These are phyloP conservation scores for Encarsia formosa DNA, from an alignment of 2,888 invertebrate genomes.

Conservation along the genomic window DNA sequence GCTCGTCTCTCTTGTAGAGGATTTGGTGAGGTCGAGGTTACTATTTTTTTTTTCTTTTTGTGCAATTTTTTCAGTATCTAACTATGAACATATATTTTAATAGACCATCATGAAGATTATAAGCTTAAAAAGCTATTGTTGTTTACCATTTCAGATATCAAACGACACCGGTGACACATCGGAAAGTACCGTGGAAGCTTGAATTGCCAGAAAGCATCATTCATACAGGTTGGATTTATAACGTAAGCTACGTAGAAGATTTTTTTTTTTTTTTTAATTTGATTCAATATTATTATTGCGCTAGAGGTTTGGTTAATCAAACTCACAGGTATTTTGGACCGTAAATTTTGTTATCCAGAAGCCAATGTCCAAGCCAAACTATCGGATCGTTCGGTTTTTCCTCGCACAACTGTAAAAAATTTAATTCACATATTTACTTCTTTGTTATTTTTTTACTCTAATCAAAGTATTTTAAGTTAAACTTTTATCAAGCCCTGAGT, in stretches of 20 bases:
- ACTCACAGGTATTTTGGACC: constrained; percentile 54
- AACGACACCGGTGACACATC: constrained; percentile 6
- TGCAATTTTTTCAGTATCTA: constrained; percentile 1
- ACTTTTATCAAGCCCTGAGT: constrained; percentile 54
- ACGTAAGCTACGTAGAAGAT: constrained; percentile 23
- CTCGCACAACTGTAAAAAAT: constrained; percentile 58
- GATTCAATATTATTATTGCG: background rate
- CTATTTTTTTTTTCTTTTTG: background rate
- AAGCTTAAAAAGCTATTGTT: no score
- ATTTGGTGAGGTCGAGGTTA: constrained; percentile 38
- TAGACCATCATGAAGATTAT: no score
- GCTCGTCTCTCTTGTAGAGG: constrained; percentile 34
- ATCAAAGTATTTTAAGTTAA: constrained; percentile 27
- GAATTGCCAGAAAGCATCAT: background rate
- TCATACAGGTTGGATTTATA: constrained; percentile 24
- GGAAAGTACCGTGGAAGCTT: constrained; percentile 8
- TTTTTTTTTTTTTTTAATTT: background rate
- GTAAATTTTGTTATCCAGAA: constrained; percentile 71
- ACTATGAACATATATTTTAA: no score
- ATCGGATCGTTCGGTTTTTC: constrained; percentile 73
- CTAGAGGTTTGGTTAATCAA: background rate
- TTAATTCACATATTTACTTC: background rate
- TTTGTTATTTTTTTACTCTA: background rate
- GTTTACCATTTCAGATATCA: constrained; percentile 13
- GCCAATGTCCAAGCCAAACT: constrained; percentile 73